A percentile compares a stretch with the other conserved stretches of the same genome.
Conservation (phyloP, 2,113 vertebrate genomes). For the Microcebus murinus region DNA sequence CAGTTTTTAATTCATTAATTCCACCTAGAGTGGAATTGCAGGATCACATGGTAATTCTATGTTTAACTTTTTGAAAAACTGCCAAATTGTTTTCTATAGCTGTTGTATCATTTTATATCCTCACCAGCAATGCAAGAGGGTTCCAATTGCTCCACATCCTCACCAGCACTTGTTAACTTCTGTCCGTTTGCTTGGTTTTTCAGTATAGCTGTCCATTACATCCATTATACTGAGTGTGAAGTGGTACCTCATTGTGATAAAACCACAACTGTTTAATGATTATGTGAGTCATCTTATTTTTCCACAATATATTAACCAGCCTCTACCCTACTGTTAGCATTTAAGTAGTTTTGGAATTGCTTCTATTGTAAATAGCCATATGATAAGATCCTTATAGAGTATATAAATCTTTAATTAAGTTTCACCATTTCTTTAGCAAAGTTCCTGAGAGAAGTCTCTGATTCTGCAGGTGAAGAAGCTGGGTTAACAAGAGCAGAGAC, state of each 20-base stretch:
- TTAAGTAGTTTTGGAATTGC: slow-evolving; percentile 9
- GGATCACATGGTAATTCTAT: neutral
- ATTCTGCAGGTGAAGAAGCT: neutral
- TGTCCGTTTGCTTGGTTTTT: neutral
- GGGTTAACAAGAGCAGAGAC: neutral
- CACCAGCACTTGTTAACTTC: neutral
- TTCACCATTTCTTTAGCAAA: slow-evolving; percentile 26
- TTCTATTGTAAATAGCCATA: neutral
- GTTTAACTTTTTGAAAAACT: neutral
- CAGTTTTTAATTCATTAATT: neutral
- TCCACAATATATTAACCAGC: neutral
- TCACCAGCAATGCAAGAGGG: neutral
- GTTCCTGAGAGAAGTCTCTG: neutral
- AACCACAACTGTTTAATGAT: neutral
- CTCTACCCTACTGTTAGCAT: neutral
- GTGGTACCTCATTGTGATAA: neutral
- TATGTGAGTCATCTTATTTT: neutral
- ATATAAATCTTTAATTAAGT: slow-evolving; percentile 27
- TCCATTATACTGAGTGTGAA: neutral
- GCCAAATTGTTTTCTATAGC: neutral
- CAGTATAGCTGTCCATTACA: neutral
- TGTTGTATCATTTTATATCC: neutral
- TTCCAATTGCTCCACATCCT: neutral
- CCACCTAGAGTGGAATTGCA: neutral
- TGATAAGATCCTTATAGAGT: neutral